Conservation (phyloP, 2,888 invertebrate genomes). For the Coenonympha arcania region DNA sequence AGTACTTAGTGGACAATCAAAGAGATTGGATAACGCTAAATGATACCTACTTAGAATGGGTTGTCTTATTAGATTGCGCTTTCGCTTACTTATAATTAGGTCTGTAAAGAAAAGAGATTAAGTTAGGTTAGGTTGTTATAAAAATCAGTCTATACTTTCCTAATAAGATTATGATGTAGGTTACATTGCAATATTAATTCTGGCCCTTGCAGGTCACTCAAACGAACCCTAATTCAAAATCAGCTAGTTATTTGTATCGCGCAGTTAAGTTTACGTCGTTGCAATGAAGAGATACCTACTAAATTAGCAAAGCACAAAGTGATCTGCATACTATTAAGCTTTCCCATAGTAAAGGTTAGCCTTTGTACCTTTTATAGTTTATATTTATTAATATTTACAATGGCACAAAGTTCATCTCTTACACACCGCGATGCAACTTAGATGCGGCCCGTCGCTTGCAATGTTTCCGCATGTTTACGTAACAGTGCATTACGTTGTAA, state of each 20-base stretch:
- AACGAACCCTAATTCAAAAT: too few species aligned
- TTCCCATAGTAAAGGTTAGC: slow-evolving; percentile 10
- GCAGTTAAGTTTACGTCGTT: too few species aligned
- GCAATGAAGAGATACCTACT: background rate
- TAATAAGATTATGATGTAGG: too few species aligned
- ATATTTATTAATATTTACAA: slow-evolving; percentile 14
- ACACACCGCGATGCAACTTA: slow-evolving; percentile 3
- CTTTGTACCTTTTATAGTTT: background rate
- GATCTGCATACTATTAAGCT: background rate
- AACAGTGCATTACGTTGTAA: slow-evolving; percentile 20
- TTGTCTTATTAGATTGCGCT: slow-evolving; percentile 1
- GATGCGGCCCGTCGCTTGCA: slow-evolving; percentile 3
- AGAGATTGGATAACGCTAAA: slow-evolving; percentile 9
- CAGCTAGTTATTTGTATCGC: too few species aligned
- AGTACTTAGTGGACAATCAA: slow-evolving; percentile 3
- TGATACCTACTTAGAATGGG: slow-evolving; percentile 1
- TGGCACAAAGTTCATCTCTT: slow-evolving; percentile 9
- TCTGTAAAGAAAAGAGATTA: background rate
- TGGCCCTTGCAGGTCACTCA: too few species aligned
- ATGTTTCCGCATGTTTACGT: slow-evolving; percentile 18
- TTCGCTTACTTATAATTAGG: slow-evolving; percentile 1
- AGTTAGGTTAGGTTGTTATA: background rate
- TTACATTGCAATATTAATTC: too few species aligned
- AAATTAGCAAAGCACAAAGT: background rate
- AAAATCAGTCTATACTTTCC: background rate